Evolutionary conservation across 2,113 vertebrate species (phyloP).

Genomic region (Xiphias gladius): DNA sequence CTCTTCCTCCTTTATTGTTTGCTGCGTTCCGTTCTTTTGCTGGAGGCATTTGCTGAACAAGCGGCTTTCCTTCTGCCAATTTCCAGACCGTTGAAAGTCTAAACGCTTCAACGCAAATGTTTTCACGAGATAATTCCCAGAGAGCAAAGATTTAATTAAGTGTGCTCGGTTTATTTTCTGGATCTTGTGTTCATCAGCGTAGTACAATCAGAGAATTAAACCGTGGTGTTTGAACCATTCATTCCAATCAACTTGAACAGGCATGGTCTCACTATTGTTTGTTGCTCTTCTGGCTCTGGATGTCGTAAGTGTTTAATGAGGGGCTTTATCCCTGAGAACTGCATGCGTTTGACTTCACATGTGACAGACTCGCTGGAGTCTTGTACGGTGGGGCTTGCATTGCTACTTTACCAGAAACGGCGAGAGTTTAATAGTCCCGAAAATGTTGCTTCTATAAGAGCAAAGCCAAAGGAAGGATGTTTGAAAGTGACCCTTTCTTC

Average conservation of each 20-base stretch:
- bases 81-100: constrained; percentile 50
- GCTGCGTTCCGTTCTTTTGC: constrained; percentile 27
- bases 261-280: constrained; percentile 23
- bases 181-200: constrained; percentile 58
- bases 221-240: constrained; percentile 39
- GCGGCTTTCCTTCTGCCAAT: constrained; percentile 53
- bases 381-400: not conserved
- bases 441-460: constrained; percentile 1
- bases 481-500: constrained; percentile 23
- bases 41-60: constrained; percentile 54
- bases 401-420: not conserved
- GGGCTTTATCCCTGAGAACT: constrained; percentile 16
- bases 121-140: constrained; percentile 67
- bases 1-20: constrained; percentile 28
- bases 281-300: constrained; percentile 7
- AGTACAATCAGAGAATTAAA: constrained; percentile 39
- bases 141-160: constrained; percentile 68
- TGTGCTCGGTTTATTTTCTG: constrained; percentile 55
- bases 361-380: constrained; percentile 19
- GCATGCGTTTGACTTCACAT: constrained; percentile 25
- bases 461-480: constrained; percentile 13
- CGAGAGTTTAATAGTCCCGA: constrained; percentile 1
- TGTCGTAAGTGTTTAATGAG: constrained; percentile 32
- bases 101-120: constrained; percentile 53
- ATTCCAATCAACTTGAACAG: constrained; percentile 34